A percentile compares a stretch with the other conserved stretches of the same genome.
Conservation (phyloP, 2,113 vertebrate species). For the Eretmochelys imbricata region DNA sequence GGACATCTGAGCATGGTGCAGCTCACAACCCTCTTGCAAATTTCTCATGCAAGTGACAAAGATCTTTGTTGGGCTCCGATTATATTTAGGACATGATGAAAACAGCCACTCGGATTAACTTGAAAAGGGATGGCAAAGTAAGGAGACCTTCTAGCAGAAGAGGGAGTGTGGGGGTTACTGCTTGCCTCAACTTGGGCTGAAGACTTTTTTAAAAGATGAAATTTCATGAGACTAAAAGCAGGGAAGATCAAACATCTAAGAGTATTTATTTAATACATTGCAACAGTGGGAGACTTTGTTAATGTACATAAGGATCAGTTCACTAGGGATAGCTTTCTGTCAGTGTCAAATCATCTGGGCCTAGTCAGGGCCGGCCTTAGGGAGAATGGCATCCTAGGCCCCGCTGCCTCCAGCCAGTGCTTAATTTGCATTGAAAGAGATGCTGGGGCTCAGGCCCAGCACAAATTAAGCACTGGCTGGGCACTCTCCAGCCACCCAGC, state of each 20-base stretch:
- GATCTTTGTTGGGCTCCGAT: constrained; percentile 60
- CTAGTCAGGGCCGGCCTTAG: neutral
- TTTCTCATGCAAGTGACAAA: constrained; percentile 49
- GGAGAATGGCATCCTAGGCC: too few species aligned
- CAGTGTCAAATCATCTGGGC: too few species aligned
- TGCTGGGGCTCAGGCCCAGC: too few species aligned
- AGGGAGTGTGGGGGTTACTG: constrained; percentile 8
- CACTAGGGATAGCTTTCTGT: neutral
- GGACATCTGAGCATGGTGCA: neutral
- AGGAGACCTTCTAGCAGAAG: constrained; percentile 45
- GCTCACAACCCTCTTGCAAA: constrained; percentile 39
- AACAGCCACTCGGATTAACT: constrained; percentile 54
- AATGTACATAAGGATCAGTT: neutral
- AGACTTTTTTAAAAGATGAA: neutral
- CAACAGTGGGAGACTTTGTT: neutral
- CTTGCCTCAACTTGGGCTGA: neutral
- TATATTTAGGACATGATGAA: constrained; percentile 66
- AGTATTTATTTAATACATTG: neutral
- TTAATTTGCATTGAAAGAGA: too few species aligned
- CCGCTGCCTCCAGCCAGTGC: too few species aligned
- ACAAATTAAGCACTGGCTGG: too few species aligned
- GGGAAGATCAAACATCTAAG: neutral
- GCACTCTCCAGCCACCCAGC: too few species aligned
- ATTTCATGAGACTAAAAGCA: neutral
- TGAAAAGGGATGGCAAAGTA: constrained; percentile 55